phyloP scores from a whole-genome alignment of 92 coral and sea anemone genomes.

The Micromussa lordhowensis region DNA sequence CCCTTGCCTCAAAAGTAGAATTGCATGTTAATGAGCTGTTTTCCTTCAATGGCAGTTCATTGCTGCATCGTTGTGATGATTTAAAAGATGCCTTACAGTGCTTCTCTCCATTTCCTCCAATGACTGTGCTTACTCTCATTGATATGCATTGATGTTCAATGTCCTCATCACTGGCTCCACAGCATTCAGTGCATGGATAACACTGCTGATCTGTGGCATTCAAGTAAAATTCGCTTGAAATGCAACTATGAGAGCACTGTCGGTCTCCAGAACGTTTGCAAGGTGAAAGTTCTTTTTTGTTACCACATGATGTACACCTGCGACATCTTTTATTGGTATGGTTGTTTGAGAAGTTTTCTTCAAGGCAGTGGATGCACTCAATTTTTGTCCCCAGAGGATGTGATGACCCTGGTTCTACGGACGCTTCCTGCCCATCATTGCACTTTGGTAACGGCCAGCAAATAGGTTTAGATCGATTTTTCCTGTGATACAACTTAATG shows the following conservation, averaged over 20 bases:
- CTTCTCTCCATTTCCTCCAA: conserved; percentile 24
- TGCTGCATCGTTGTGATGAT: conserved; percentile 2
- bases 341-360: background rate
- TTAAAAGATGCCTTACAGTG: background rate
- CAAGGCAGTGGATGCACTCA: background rate
- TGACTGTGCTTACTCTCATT: background rate
- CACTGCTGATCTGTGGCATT: conserved; percentile 23
- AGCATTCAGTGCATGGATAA: conserved; percentile 17
- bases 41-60: background rate
- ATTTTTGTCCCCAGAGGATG: background rate
- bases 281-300: background rate
- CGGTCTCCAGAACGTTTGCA: background rate
- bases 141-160: conserved; percentile 14
- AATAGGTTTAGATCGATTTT: background rate
- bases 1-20: background rate
- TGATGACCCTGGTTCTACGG: conserved; percentile 7
- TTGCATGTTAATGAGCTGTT: background rate
- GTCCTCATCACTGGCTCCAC: background rate
- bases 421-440: conserved; percentile 10
- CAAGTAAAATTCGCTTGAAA: background rate
- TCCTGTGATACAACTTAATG: conserved; percentile 1
- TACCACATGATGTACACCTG: conserved; percentile 3
- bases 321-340: background rate
- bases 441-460: conserved; percentile 26
- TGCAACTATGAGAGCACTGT: conserved; percentile 1